A percentile compares a stretch with the other conserved stretches of the same genome.
phyloP scores from a whole-genome alignment of 2,888 invertebrate genomes.

The Drosophila diplacantha region DNA sequence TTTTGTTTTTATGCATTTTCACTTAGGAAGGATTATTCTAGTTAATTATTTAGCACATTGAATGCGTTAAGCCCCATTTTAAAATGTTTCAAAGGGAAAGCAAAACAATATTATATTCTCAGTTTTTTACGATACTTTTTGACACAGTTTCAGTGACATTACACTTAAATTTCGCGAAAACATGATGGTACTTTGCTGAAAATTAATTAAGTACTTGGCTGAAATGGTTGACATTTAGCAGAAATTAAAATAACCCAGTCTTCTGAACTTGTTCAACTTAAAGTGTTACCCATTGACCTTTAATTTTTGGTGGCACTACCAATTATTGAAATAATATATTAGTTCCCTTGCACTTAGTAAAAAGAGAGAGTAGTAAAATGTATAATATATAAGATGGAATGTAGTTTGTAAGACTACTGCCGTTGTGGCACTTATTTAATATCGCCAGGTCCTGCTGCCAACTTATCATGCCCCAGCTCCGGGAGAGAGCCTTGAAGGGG shows the following conservation, averaged over 20 bases:
- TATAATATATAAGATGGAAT: neutral
- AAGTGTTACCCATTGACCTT: neutral
- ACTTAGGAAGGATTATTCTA: neutral
- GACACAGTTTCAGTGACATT: neutral
- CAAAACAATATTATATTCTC: neutral
- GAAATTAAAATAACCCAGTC: neutral
- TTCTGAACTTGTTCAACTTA: neutral
- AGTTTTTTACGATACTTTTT: neutral
- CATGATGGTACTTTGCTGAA: neutral
- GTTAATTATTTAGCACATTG: neutral
- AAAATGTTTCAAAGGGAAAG: too few relatives aligned
- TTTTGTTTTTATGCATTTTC: neutral
- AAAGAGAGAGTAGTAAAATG: neutral
- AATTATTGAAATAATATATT: neutral
- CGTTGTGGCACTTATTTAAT: constrained; percentile 4
- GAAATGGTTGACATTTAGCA: neutral
- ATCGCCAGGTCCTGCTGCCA: constrained; percentile 4
- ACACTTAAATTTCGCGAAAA: neutral
- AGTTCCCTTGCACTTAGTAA: neutral
- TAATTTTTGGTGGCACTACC: neutral
- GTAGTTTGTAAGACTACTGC: neutral
- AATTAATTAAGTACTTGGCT: neutral
- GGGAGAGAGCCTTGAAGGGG: constrained; percentile 8
- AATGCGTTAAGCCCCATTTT: neutral
- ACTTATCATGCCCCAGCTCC: constrained; percentile 8